A percentile compares a stretch with the other conserved stretches of the same genome.
These are phyloP conservation scores for Siderastrea radians DNA, from an alignment of 92 coral and sea anemone genomes.

Conservation along the genomic window DNA sequence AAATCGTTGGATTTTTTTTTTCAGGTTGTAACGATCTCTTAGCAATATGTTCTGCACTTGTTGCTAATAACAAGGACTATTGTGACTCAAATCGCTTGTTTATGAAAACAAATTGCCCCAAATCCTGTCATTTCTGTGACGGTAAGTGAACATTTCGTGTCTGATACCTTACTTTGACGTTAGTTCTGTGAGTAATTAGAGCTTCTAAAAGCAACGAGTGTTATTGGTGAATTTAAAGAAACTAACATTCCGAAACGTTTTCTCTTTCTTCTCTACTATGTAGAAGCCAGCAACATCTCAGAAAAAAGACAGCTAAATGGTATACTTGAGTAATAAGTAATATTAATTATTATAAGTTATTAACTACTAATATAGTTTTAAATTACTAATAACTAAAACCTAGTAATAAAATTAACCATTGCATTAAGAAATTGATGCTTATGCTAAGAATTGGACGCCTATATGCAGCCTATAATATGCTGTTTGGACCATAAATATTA, in stretches of 20 bases:
- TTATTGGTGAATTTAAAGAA: background rate
- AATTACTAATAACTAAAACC: background rate
- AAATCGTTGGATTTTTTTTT: background rate
- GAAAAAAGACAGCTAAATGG: background rate
- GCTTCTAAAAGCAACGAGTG: background rate
- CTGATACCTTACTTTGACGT: no score
- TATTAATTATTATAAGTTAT: background rate
- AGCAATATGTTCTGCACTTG: conserved; percentile 25
- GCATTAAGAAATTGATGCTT: no score
- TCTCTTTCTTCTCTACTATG: background rate
- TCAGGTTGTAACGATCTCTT: conserved; percentile 30
- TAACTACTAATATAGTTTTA: background rate
- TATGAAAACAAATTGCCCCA: conserved; percentile 52
- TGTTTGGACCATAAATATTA: no score
- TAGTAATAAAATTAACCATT: no score
- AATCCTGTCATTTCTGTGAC: conserved; percentile 26
- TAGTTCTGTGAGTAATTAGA: background rate
- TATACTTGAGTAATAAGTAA: background rate
- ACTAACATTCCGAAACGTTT: background rate
- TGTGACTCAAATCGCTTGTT: conserved; percentile 24
- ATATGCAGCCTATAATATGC: no score
- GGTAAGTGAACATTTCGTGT: conserved; percentile 6
- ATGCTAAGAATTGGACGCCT: no score
- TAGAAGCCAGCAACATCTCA: background rate
- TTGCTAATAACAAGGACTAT: conserved; percentile 15